Base-by-base conservation (phyloP, 2,113 vertebrate species). In the Eleginops maclovinus region DNA sequence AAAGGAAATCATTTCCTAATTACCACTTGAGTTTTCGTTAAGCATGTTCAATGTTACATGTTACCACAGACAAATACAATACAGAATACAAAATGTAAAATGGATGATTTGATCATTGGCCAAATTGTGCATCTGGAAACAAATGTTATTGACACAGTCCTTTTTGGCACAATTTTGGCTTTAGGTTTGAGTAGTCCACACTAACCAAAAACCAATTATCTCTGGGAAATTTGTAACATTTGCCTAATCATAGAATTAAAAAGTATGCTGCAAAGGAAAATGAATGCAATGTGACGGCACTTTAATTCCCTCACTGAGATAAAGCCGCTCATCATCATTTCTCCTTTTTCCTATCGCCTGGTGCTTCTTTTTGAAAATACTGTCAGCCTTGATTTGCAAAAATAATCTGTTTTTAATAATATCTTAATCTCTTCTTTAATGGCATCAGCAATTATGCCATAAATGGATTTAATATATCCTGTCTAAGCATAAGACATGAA, bases 401-500 rank as follows among this genome's bases (percentile, higher is more conserved):
- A 84, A 88, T 82, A 90, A 90, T 92, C 84, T 19, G 50, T 80
- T 88, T 75, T 90, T 62, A 77, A 86, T 82, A 79, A 84, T 75
- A 73, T 88, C 71, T 75, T 85, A 91, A 92, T 89, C 89, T 87
- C 67, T 51, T 86, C 60, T 79, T 77, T 89, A 87, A 85, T 83
- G 62, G 56, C 79, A 90, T 92, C 73, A 89, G 81, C 79, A 84
- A 87, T 88, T 87, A 84, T 81, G 55, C 41, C 40, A 53, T 81
- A 85, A 88, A 85, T 88, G 76, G 77, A 90, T 93, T 93, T 82
- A 77, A 61, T 88, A 72, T 74, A 88, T 89, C 82, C 88, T 66
- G 64, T 84, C 72, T 84, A 69, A 41, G 69, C 67, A 70, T 70
- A 63, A 77, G 55, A 80, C 67, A 56, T 77, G 74, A 83, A 82